Base-by-base conservation (phyloP, 2,888 invertebrate species). In the Stegana nigrithorax region DNA sequence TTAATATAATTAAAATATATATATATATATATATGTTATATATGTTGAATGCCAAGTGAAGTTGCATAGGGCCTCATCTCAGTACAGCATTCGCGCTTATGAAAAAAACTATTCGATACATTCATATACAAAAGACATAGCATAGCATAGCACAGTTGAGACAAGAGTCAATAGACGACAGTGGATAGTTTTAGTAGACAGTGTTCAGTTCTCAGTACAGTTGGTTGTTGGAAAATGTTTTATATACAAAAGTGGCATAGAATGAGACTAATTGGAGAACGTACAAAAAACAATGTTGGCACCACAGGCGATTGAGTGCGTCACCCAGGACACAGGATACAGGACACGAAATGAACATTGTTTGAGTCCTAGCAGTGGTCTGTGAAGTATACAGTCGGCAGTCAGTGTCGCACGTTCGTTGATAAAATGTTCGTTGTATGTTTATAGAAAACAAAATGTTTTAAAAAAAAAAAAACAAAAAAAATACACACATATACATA, bases 1-100 rank as follows among this genome's bases (percentile, higher is more conserved):
- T 74, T 81, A 81, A 73, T 74, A 82, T 75, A 83, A 80, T 75
- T 83, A 75, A 73, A 71, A 67, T 71, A 64, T 72, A 78, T 78
- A 53, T 32, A 53, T 32, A 53, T 53, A 32, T 51, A n/a, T 27
- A 51, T 55, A 55, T 55, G 17, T 14, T 39, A 39, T 39, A 39
- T 39, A 14, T 39, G 12, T n/a, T 39, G 63, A 67, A 67, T 67
- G 75, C 63, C 73, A 72, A 67, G 67, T 63, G 68, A 61, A 69
- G 68, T 67, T 80, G 23, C 70, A 72, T 60, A 59, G 65, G 69
- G 71, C 70, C 67, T 67, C n/a, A n/a, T n/a, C n/a, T n/a, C 69
- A 25, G 59, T 70, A 71, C 75, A 56, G 64, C 68, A 68, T 65
- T 62, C 69, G 64, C 56, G 55, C 65, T 66, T 67, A 68, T 60